Evolutionary conservation across 2,888 invertebrate species (phyloP), one percentile per base, ranked within the genome.

Genomic region (Stenurella melanura): DNA sequence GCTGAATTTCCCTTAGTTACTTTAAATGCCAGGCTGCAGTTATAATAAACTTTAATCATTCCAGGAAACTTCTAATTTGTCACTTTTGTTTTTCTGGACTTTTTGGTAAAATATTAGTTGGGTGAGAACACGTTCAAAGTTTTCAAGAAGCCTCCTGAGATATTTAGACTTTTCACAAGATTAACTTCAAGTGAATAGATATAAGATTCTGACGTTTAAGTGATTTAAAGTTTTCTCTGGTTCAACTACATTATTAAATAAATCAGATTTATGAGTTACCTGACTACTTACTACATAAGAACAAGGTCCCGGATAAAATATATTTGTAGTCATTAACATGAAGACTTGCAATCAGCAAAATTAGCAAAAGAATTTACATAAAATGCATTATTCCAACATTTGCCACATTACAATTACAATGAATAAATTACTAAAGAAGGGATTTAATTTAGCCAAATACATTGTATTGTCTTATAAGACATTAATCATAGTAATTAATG

Each of bases 71-170:
- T 21, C 60, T 60, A 60, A 70, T 70, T 70, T 50, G 60, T 70
- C 60, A 60, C 60, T 70, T 57, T 69, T 69, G 57, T 70, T 70
- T 70, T 70, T 70, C 26, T n/a, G n/a, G 10, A 38, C 57, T 50
- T 50, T 18, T 34, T 38, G 42, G 30, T 17, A 17, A 70, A 60
- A 70, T 70, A 58, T 58, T 21, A 70, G 38, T 60, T 68, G n/a
- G n/a, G 60, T 21, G 70, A 15, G 38, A 42, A 60, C 58, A 26
- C 70, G 70, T 60, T 21, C n/a, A 60, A 70, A 70, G 38, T 70
- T 69, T 38, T n/a, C 58, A 70, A 50, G 19, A 60, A 38, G 70
- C 18, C 70, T 21, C 70, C 38, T 10, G 56, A 68, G 68, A 68
- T 68, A 56, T 58, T 69, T 56, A 70, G 60, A 70, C 60, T 60